Base-by-base conservation (phyloP, 2,797 vertebrate genomes). In the Meriones psammophilus region DNA sequence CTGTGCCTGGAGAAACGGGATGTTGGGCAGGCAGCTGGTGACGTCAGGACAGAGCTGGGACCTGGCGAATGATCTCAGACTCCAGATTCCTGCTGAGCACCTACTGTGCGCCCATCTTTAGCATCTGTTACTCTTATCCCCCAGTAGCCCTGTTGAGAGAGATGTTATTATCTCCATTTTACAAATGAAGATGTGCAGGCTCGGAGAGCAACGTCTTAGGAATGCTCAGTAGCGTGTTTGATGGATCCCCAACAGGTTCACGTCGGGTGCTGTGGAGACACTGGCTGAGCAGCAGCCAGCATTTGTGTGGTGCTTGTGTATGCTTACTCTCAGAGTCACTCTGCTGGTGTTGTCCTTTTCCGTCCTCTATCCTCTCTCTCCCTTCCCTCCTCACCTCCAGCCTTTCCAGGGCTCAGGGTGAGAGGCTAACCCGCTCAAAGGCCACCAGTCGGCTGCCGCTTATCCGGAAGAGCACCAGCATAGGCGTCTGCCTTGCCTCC, bases 181-280 rank as follows among this genome's bases (percentile, higher is more conserved):
- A 71, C 30, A 83, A 73, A 89, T 36, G 36, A 92, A 68, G 68
- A 88, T 86, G 76, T 60, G 15, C 26, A 46, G 50, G 7, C 60
- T 95, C 76, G 30, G 10, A 96, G 83, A 94, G 36, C 91, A 39
- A 77, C 64, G 64, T 81, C 84, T 36, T 8, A 73, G 60, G 69
- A 33, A 54, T 54, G n/a, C 36, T 89, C 4, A 58, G 39, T 42
- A 62, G 13, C 56, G 0, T 69, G 46, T 89, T 64, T 42, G 24
- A 24, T 20, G 42, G 46, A 46, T 18, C n/a, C 28, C 30, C 1
- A 3, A 12, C 12, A 64, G 28, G 14, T 54, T 76, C 39, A 6
- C 3, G 5, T 50, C 26, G 24, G 60, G 36, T 56, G 8, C 24
- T 3, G 20, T 5, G 12, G 78, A 83, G 74, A 42, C 39, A 30